Conservation (phyloP, 2,888 invertebrate genomes). For the Pseudeuparius sepicola region DNA sequence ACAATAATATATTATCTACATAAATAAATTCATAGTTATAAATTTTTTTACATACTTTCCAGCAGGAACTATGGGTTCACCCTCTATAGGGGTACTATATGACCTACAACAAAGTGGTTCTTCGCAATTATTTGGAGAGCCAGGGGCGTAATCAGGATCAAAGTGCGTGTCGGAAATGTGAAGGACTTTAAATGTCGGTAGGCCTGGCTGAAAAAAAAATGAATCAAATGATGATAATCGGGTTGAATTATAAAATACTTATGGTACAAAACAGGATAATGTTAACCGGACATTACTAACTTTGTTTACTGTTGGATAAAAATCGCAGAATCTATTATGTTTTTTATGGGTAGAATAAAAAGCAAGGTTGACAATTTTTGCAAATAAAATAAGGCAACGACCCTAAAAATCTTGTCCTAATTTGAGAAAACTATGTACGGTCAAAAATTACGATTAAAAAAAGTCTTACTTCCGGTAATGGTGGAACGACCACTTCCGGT, state of each 20-base stretch:
- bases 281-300: no score
- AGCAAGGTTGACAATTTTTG: no score
- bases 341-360: no score
- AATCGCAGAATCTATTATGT: no score
- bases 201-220: slow-evolving; percentile 42
- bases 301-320: no score
- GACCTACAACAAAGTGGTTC: slow-evolving; percentile 89
- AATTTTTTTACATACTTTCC: slow-evolving; percentile 56
- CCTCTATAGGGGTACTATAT: slow-evolving; percentile 64
- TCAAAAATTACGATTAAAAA: no score
- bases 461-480: no score
- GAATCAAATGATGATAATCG: slow-evolving; percentile 10
- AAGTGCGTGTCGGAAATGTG: slow-evolving; percentile 94
- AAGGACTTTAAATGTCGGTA: slow-evolving; percentile 82
- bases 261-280: neutral
- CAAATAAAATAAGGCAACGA: no score
- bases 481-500: slow-evolving; percentile 50
- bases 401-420: no score
- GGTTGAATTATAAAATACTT: slow-evolving; percentile 1
- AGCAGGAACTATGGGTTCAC: slow-evolving; percentile 56
- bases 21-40: no score
- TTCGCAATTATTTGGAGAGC: slow-evolving; percentile 82
- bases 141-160: slow-evolving; percentile 84
- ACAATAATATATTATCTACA: no score
- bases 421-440: no score